Percentiles rank a stretch among this genome's conserved stretches.
Evolutionary conservation across 1,140 invertebrate species (phyloP).

Genomic region (Orius insidiosus): DNA sequence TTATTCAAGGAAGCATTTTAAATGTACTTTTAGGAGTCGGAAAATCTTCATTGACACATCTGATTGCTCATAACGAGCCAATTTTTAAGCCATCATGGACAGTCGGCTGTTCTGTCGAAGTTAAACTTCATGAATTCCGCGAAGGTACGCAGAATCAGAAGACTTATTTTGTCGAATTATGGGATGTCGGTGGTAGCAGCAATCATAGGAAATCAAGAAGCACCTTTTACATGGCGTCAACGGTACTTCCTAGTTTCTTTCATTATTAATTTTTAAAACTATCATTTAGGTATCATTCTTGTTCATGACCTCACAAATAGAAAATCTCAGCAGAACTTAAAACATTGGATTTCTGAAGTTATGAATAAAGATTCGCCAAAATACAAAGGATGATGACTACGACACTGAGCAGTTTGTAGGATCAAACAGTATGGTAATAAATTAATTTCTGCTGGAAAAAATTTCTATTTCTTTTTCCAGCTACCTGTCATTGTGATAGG

Average conservation of each 20-base stretch:
- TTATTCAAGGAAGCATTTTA: not conserved
- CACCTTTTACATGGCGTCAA: slow-evolving; percentile 85
- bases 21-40: slow-evolving; percentile 54
- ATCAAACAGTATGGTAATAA: slow-evolving; percentile 38
- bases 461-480: slow-evolving; percentile 28
- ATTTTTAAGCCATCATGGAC: slow-evolving; percentile 79
- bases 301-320: slow-evolving; percentile 93
- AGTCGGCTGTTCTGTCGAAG: slow-evolving; percentile 86
- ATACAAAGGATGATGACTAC: slow-evolving; percentile 41
- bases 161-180: slow-evolving; percentile 86
- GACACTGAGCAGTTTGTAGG: slow-evolving; percentile 85
- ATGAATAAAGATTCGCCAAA: slow-evolving; percentile 52
- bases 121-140: slow-evolving; percentile 89
- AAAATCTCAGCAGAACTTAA: slow-evolving; percentile 85
- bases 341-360: slow-evolving; percentile 84
- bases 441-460: slow-evolving; percentile 9
- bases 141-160: slow-evolving; percentile 82
- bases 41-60: slow-evolving; percentile 83
- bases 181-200: slow-evolving; percentile 88
- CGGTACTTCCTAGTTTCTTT: slow-evolving; percentile 38
- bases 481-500: slow-evolving; percentile 86
- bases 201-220: slow-evolving; percentile 78
- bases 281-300: slow-evolving; percentile 63
- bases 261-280: slow-evolving; percentile 10
- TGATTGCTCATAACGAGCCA: slow-evolving; percentile 75